Conservation (phyloP, 2,113 vertebrate species). For the Notiomystis cincta region DNA sequence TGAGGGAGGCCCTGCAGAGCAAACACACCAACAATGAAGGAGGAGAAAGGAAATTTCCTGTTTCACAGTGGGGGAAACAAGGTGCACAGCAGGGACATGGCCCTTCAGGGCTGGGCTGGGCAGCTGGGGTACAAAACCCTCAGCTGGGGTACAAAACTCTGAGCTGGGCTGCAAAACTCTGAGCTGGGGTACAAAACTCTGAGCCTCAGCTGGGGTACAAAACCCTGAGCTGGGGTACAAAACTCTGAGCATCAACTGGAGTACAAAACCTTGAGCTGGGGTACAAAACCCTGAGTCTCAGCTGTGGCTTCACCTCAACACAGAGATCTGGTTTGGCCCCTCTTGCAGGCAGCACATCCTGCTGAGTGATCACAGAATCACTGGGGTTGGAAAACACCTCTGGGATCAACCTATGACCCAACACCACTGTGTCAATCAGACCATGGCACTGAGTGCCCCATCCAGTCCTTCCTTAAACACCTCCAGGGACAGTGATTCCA, state of each 20-base stretch:
- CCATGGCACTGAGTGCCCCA: background rate
- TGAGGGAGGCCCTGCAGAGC: background rate
- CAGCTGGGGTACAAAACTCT: background rate
- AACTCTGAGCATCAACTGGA: background rate
- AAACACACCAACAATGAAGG: slow-evolving; percentile 4
- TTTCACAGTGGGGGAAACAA: background rate
- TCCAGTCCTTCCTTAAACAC: background rate
- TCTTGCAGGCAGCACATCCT: background rate
- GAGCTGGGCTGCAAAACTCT: too few species aligned
- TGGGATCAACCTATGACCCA: background rate
- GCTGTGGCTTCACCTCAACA: background rate
- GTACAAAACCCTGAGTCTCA: background rate
- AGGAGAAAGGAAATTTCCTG: slow-evolving; percentile 33
- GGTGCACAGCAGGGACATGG: rapidly evolving
- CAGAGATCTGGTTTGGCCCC: background rate
- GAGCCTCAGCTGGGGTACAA: background rate
- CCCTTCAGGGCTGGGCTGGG: rapidly evolving
- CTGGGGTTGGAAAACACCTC: background rate
- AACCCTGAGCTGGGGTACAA: background rate
- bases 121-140: background rate
- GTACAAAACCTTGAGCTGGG: too few species aligned
- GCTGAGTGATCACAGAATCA: background rate
- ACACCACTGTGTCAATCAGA: rapidly evolving
- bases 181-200: too few species aligned
- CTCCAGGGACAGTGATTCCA: background rate